Evolutionary conservation across 2,797 vertebrate species (phyloP).

Genomic region (Notolabrus celidotus): DNA sequence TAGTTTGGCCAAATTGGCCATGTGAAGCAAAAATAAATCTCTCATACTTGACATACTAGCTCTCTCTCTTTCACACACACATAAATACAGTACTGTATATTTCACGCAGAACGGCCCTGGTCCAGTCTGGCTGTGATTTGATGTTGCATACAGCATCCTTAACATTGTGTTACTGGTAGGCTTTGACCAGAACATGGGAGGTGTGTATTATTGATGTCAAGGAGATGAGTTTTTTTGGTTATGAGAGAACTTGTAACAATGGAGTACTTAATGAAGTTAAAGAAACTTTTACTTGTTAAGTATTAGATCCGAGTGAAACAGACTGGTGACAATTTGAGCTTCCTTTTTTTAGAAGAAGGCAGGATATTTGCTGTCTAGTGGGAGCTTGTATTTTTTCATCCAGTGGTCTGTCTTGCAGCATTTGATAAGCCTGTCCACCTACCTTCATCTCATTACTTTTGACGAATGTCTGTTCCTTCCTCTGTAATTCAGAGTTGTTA

Average conservation of each 20-base stretch:
- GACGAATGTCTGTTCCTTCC: constrained; percentile 81
- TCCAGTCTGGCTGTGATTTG: constrained; percentile 66
- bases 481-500: constrained; percentile 83
- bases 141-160: constrained; percentile 66
- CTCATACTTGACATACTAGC: constrained; percentile 65
- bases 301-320: constrained; percentile 66
- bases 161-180: constrained; percentile 63
- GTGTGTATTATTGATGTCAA: constrained; percentile 73
- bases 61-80: constrained; percentile 38
- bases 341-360: constrained; percentile 73
- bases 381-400: constrained; percentile 78
- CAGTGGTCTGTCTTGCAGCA: constrained; percentile 78
- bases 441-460: constrained; percentile 78
- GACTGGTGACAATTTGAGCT: constrained; percentile 73
- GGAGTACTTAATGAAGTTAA: constrained; percentile 63
- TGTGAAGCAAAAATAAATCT: constrained; percentile 71
- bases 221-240: constrained; percentile 56
- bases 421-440: constrained; percentile 77
- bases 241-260: constrained; percentile 62
- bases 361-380: constrained; percentile 70
- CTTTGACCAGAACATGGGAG: constrained; percentile 60
- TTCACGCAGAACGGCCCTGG: constrained; percentile 63
- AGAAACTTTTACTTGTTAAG: constrained; percentile 67
- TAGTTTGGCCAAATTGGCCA: constrained; percentile 82
- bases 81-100: constrained; percentile 58